Conservation (phyloP, 2,113 vertebrate species). For the Pelvicachromis taeniatus region DNA sequence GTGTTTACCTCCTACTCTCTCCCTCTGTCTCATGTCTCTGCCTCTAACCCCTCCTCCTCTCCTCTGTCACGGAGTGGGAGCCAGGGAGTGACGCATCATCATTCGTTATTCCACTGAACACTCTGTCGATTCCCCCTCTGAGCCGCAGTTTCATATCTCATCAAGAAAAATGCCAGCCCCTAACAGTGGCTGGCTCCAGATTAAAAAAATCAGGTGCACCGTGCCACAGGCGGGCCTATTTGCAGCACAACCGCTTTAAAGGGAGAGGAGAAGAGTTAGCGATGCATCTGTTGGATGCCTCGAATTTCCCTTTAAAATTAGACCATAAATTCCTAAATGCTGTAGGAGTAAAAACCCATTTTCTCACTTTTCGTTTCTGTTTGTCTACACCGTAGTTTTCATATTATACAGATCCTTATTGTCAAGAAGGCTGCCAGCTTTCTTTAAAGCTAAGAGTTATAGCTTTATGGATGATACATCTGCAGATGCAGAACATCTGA, state of each 20-base stretch:
- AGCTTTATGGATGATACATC: not conserved
- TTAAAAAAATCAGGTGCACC: conserved; percentile 46
- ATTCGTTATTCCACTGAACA: conserved; percentile 73
- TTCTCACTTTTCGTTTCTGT: not conserved
- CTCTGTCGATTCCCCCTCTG: conserved; percentile 64
- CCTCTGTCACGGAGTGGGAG: conserved; percentile 44
- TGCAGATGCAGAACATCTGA: not conserved
- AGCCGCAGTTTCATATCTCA: conserved; percentile 68
- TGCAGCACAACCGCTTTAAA: conserved; percentile 12
- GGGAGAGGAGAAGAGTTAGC: not conserved
- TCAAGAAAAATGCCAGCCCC: conserved; percentile 63
- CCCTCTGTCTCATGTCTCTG: not conserved
- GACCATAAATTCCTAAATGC: conserved; percentile 4
- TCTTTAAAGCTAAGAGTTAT: not conserved
- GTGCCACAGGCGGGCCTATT: conserved; percentile 27
- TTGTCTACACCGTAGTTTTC: not conserved
- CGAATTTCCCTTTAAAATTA: conserved; percentile 14
- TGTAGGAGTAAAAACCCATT: not conserved
- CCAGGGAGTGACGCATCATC: conserved; percentile 53
- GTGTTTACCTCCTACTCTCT: not conserved
- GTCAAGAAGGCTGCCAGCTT: not conserved
- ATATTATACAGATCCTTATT: not conserved
- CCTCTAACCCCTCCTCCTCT: not conserved
- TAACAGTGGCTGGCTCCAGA: conserved; percentile 39
- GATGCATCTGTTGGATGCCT: not conserved